A percentile compares a stretch with the other conserved stretches of the same genome.
These are phyloP conservation scores for Periophthalmus magnuspinnatus DNA, from an alignment of 2,797 vertebrate genomes.

Conservation along the genomic window DNA sequence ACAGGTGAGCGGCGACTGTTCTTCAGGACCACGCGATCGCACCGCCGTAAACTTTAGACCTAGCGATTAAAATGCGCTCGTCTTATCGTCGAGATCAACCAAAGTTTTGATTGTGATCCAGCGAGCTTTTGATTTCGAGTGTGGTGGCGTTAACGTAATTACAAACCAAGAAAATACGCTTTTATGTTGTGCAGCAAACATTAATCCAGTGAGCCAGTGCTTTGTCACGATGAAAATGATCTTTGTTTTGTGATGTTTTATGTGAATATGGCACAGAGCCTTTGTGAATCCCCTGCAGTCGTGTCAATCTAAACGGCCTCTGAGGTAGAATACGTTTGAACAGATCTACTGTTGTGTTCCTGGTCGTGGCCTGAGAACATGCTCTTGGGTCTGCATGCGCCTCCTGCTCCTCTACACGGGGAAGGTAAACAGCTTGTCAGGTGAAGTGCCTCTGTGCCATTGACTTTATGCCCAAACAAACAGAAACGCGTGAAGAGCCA, in stretches of 20 bases:
- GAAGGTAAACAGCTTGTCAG: constrained; percentile 20
- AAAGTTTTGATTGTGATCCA: too few relatives aligned
- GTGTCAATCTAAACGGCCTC: not conserved
- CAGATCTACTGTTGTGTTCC: not conserved
- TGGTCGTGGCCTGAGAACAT: not conserved
- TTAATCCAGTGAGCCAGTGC: not conserved
- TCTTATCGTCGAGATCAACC: too few relatives aligned
- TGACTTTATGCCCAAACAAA: constrained; percentile 17
- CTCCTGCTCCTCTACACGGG: not conserved
- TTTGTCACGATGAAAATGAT: not conserved
- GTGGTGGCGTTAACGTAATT: not conserved
- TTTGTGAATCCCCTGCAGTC: not conserved
- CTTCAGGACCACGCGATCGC: too few relatives aligned
- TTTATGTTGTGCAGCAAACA: not conserved
- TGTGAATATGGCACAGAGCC: not conserved
- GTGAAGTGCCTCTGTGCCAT: constrained; percentile 7
- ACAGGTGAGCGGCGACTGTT: too few relatives aligned
- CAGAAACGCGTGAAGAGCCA: not conserved
- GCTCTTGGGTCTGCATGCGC: not conserved
- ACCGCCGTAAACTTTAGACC: too few relatives aligned
- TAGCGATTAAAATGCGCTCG: too few relatives aligned
- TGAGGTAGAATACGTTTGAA: constrained; percentile 1
- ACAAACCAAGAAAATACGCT: not conserved
- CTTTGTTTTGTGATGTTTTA: not conserved
- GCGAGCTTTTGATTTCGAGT: not conserved